These are phyloP conservation scores for Epistrophella euchroma DNA, from an alignment of 2,888 invertebrate genomes.

Conservation along the genomic window DNA sequence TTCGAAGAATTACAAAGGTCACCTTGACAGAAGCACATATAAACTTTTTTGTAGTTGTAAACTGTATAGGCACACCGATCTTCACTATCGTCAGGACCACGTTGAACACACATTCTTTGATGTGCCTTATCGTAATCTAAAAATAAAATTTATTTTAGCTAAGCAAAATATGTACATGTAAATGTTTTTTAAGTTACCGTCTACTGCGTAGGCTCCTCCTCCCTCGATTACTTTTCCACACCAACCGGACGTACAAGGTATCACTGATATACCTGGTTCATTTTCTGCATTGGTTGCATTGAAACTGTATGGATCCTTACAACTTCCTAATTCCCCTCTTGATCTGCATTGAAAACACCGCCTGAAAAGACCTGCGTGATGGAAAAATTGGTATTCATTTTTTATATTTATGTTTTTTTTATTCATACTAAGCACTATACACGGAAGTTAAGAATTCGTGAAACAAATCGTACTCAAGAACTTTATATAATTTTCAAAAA, in stretches of 20 bases:
- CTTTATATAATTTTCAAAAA: too few species aligned
- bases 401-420: too few species aligned
- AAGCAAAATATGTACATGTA: conserved; percentile 1
- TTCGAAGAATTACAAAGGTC: conserved; percentile 90
- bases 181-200: conserved; percentile 85
- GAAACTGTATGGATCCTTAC: conserved; percentile 93
- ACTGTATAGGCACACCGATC: conserved; percentile 95
- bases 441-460: too few species aligned
- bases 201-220: conserved; percentile 90
- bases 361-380: conserved; percentile 87
- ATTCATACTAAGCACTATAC: too few species aligned
- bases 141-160: conserved; percentile 1
- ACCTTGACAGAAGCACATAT: conserved; percentile 96
- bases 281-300: conserved; percentile 90
- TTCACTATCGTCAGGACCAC: conserved; percentile 94
- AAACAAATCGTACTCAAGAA: too few species aligned
- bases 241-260: conserved; percentile 95
- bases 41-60: conserved; percentile 92
- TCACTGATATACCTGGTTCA: conserved; percentile 89
- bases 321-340: conserved; percentile 93
- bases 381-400: background rate
- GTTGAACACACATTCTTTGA: conserved; percentile 93
- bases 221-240: conserved; percentile 95
- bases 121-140: conserved; percentile 94
- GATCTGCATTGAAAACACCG: conserved; percentile 94